Evolutionary conservation across 2,113 vertebrate genomes (phyloP).

Genomic region (Macrotus californicus): DNA sequence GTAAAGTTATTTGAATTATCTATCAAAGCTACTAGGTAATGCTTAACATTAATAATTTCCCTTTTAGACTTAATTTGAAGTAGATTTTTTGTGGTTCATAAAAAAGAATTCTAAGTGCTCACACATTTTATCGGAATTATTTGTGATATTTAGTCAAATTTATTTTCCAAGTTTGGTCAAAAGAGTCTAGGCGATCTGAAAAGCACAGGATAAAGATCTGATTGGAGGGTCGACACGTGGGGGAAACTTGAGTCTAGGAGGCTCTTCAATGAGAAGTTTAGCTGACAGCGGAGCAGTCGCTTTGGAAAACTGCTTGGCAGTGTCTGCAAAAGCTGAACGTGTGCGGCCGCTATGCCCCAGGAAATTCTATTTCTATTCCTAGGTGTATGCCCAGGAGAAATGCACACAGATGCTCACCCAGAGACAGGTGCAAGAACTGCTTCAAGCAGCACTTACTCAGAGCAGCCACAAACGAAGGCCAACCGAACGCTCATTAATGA

Average conservation of each 20-base stretch:
- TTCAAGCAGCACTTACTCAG: not conserved
- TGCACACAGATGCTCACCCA: not conserved
- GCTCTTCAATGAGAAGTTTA: not conserved
- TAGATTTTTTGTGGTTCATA: not conserved
- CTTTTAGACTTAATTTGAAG: not conserved
- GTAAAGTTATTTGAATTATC: not conserved
- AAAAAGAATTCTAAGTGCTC: not conserved
- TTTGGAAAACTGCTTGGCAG: not conserved
- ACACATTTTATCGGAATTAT: not conserved
- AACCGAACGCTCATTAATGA: not conserved
- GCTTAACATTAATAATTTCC: not conserved
- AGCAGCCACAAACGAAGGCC: not conserved
- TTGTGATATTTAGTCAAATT: conserved; percentile 12
- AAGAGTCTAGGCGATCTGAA: not conserved
- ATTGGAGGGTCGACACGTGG: not conserved
- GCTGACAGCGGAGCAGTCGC: not conserved
- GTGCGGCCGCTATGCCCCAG: fast-evolving
- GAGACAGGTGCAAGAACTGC: not conserved
- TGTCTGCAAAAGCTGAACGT: not conserved
- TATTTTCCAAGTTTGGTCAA: not conserved
- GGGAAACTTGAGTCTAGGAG: not conserved
- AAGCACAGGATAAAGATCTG: not conserved
- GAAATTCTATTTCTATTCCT: not conserved
- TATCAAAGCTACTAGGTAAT: not conserved
- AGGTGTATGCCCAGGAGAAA: not conserved